Conservation (phyloP, 2,888 invertebrate genomes). For the Ellobium chinense region DNA sequence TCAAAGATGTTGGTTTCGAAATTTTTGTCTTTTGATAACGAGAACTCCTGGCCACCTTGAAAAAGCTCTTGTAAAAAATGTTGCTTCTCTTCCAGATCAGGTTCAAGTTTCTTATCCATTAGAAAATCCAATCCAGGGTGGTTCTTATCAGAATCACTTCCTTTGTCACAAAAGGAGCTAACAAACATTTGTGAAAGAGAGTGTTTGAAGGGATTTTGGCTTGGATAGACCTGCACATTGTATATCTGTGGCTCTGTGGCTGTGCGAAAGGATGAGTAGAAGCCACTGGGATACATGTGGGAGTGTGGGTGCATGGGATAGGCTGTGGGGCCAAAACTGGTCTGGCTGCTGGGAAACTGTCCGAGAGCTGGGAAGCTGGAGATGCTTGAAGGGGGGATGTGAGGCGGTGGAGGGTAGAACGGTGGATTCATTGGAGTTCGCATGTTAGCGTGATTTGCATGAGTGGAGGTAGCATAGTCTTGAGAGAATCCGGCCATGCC, state of each 20-base stretch:
- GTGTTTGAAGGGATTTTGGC: conserved; percentile 40
- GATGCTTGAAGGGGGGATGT: conserved; percentile 46
- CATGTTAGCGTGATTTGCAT: conserved; percentile 47
- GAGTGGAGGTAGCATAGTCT: conserved; percentile 46
- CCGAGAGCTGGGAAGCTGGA: conserved; percentile 55
- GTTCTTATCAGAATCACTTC: neutral
- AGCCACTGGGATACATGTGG: conserved; percentile 51
- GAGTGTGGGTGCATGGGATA: conserved; percentile 46
- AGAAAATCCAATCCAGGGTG: neutral
- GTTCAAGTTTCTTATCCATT: neutral
- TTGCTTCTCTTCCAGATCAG: no score
- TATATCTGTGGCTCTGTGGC: conserved; percentile 59
- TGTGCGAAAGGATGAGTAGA: conserved; percentile 50
- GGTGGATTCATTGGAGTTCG: conserved; percentile 44
- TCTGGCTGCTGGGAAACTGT: conserved; percentile 42
- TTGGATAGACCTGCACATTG: conserved; percentile 55
- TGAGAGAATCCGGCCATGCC: conserved; percentile 47
- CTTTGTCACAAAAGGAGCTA: neutral
- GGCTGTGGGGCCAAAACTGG: conserved; percentile 46
- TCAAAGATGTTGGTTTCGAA: no score
- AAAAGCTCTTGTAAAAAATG: no score
- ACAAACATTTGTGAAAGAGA: neutral
- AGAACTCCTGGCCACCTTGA: no score
- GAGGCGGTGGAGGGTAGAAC: conserved; percentile 54
- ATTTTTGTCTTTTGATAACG: no score